Base-by-base conservation (phyloP, 2,888 invertebrate genomes). In the Eremobia ochroleuca region DNA sequence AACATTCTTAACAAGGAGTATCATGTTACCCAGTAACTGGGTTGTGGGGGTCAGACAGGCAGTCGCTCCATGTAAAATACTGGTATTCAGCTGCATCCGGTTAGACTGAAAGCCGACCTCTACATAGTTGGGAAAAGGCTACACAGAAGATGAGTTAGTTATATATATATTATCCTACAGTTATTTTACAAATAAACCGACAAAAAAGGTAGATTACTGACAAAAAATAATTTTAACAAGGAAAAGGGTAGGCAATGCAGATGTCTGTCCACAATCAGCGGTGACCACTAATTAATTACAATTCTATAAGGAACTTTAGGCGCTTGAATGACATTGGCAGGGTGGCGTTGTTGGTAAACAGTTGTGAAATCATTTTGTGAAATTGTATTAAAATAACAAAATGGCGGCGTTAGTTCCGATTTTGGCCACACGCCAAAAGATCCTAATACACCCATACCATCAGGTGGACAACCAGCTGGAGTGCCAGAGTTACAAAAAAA, bases 401-500 rank as follows among this genome's bases (percentile, higher is more conserved):
- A 67, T 31, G 25, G 46, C 25, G 15, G 1, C 15, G 25, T 15
- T 25, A 9, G 67, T 15, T 46, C 25, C 0, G 2, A 31, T 25
- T 67, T 67, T 49, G 25, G 31, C 2, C 25, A 67, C 25, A 25
- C 15, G 31, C 25, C 15, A 49, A 18, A 49, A 31, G 15, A 46
- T 25, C 15, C 4, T 15, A 25, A 9, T 49, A 31, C 2, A 31
- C 4, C 31, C 46, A 28, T 66, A 66, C 13, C 66, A 43, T 64
- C 34, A n/a, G 13, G 25, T 43, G 18, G 28, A n/a, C 64, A 9
- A n/a, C 9, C 4, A 34, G 13, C 18, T 28, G 25, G n/a, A 49
- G 21, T n/a, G 18, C 66, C 21, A 62, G 34, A 61, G 4, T 18
- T 4, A 43, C 31, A 61, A 46, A 73, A 74, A 76, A 70, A 68